Evolutionary conservation across 2,888 invertebrate genomes (phyloP), one percentile per base, ranked within the genome.

Genomic region (Lapara coniferarum): DNA sequence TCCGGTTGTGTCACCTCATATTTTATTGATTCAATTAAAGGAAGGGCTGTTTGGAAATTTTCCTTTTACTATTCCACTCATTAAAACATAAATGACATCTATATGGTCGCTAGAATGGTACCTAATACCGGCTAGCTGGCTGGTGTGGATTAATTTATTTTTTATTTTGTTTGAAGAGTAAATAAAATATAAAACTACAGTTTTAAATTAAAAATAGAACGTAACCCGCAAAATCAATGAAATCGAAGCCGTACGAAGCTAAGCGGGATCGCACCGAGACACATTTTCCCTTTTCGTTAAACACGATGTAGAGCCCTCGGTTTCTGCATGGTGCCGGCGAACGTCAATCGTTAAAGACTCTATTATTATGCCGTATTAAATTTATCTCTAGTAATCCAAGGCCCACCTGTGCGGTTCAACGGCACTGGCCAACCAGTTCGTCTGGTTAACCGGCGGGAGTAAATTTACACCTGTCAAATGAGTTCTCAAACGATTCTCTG

Each of bases 351-450:
- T 77, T 82, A 78, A 82, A 78, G 73, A 83, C 83, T 85, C 85
- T 89, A 89, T 89, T 90, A 92, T 91, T 90, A 91, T 82, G 83
- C 83, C 81, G 85, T 89, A 91, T 90, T 91, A 88, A 88, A 88
- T 89, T 87, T 89, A 91, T 91, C 87, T 90, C 86, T 88, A 89
- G 87, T 91, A 89, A 89, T 89, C 89, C 92, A 91, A 90, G 89
- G 91, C 88, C 91, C 91, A 89, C 89, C 89, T 89, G 89, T 85
- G 85, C 86, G 87, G 92, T 92, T 92, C 92, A 92, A 88, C 90
- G 91, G 87, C 90, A 88, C 90, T 90, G 89, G 81, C 81, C 83
- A 84, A 90, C 92, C 90, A 87, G 91, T 90, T 81, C 77, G 85
- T 88, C 92, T 89, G 89, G 91, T 91, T 89, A 88, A 89, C 86